Percentiles rank a stretch among this genome's conserved stretches.
Evolutionary conservation across 2,888 invertebrate species (phyloP).

Genomic region (Pycnomerus fuliginosus): DNA sequence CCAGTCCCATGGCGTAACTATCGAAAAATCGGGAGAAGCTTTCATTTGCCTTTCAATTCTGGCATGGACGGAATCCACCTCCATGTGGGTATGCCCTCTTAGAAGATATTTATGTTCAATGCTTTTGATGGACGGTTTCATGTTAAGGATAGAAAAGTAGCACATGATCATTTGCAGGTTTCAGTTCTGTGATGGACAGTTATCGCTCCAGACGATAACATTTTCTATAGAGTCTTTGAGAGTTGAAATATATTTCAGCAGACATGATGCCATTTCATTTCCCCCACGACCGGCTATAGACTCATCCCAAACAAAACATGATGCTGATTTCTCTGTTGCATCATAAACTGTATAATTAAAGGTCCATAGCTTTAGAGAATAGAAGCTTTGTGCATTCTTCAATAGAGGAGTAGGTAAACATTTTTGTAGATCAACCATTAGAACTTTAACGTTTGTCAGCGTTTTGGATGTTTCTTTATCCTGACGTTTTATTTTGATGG

Average conservation of each 20-base stretch:
- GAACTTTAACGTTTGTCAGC: not conserved
- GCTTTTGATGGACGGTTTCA: too few relatives aligned
- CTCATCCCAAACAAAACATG: conserved; percentile 27
- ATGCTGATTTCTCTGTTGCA: too few relatives aligned
- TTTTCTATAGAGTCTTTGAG: conserved; percentile 1
- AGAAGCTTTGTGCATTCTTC: conserved; percentile 26
- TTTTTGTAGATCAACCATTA: conserved; percentile 26
- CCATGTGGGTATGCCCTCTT: too few relatives aligned
- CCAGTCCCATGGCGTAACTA: too few relatives aligned
- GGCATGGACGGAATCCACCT: too few relatives aligned
- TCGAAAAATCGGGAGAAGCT: too few relatives aligned
- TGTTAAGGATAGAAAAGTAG: too few relatives aligned
- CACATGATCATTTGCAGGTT: too few relatives aligned
- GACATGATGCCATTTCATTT: conserved; percentile 29
- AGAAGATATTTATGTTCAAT: too few relatives aligned
- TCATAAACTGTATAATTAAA: conserved; percentile 25
- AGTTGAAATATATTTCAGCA: conserved; percentile 21
- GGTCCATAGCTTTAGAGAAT: conserved; percentile 30
- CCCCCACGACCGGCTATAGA: conserved; percentile 26
- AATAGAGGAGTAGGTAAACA: conserved; percentile 25
- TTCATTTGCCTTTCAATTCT: too few relatives aligned
- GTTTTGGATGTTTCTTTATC: conserved; percentile 16
- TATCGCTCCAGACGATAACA: conserved; percentile 13
- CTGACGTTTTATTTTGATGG: conserved; percentile 12
- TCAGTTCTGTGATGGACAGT: conserved; percentile 17